These are phyloP conservation scores for Gerris lacustris DNA, from an alignment of 2,888 invertebrate species.

Conservation along the genomic window DNA sequence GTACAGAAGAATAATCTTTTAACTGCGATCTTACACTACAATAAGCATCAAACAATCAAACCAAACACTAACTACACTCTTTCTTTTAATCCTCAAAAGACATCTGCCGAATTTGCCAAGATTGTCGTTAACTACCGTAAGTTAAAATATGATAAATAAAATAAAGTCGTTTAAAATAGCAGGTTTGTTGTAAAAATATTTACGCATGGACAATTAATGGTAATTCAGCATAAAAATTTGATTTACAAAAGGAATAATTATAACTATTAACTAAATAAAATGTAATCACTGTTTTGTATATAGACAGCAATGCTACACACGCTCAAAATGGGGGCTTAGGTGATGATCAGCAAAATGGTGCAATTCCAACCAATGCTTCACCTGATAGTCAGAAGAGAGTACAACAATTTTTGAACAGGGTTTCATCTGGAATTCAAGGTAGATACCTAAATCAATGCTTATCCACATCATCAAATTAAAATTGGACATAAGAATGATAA, in stretches of 20 bases:
- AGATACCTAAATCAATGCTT: background rate
- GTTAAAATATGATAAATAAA: background rate
- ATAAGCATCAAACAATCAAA: conserved; percentile 38
- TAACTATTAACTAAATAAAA: background rate
- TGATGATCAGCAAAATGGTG: conserved; percentile 1
- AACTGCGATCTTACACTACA: conserved; percentile 32
- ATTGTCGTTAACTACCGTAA: conserved; percentile 37
- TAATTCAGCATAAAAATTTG: background rate
- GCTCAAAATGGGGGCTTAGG: background rate
- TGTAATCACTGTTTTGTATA: background rate
- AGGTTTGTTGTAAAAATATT: background rate
- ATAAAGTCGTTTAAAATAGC: background rate
- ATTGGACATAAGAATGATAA: no score
- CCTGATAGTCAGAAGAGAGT: conserved; percentile 5
- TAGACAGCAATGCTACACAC: no score
- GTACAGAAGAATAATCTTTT: conserved; percentile 31
- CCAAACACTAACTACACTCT: conserved; percentile 42
- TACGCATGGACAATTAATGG: background rate
- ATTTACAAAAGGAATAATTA: background rate
- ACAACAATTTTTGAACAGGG: conserved; percentile 12
- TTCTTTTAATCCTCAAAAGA: conserved; percentile 40
- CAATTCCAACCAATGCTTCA: background rate
- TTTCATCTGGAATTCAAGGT: conserved; percentile 17
- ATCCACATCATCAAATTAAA: no score
- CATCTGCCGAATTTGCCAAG: conserved; percentile 40